phyloP scores from a whole-genome alignment of 2,888 invertebrate genomes.

The Rapana venosa region DNA sequence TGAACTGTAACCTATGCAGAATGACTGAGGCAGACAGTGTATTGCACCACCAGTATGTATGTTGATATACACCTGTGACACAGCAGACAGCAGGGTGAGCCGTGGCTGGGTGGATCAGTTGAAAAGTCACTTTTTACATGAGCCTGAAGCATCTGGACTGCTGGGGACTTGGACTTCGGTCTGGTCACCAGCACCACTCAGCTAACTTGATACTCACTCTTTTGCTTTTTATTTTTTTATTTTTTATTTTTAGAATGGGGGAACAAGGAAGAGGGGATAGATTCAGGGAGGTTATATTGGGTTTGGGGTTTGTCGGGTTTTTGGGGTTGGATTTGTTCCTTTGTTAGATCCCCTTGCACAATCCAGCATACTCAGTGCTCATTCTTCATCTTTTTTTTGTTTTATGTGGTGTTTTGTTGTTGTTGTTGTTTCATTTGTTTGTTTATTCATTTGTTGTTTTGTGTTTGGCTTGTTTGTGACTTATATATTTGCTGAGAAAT shows the following conservation, averaged over 20 bases:
- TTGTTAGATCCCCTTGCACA: too few relatives aligned
- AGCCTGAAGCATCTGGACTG: not conserved
- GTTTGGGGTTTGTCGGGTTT: too few relatives aligned
- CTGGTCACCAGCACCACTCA: not conserved
- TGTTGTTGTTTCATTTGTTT: too few relatives aligned
- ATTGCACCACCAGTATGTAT: not conserved
- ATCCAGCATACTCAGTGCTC: too few relatives aligned
- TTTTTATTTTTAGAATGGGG: not conserved
- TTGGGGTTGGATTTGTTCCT: too few relatives aligned
- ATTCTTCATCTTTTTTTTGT: too few relatives aligned
- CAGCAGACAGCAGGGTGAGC: not conserved
- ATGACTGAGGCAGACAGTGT: too few relatives aligned
- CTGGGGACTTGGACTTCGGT: not conserved
- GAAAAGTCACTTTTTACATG: not conserved
- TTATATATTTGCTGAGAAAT: too few relatives aligned
- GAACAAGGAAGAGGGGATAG: not conserved
- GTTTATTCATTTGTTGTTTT: not conserved
- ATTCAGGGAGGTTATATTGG: too few relatives aligned
- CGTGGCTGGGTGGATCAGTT: not conserved
- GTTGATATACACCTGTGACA: not conserved
- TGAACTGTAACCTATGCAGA: too few relatives aligned
- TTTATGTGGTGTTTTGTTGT: too few relatives aligned
- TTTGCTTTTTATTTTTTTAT: not conserved
- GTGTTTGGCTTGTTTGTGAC: not conserved
- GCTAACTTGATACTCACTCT: not conserved